phyloP scores from a whole-genome alignment of 53 echinoderm and acorn worm genomes.

The Mesocentrotus franciscanus region DNA sequence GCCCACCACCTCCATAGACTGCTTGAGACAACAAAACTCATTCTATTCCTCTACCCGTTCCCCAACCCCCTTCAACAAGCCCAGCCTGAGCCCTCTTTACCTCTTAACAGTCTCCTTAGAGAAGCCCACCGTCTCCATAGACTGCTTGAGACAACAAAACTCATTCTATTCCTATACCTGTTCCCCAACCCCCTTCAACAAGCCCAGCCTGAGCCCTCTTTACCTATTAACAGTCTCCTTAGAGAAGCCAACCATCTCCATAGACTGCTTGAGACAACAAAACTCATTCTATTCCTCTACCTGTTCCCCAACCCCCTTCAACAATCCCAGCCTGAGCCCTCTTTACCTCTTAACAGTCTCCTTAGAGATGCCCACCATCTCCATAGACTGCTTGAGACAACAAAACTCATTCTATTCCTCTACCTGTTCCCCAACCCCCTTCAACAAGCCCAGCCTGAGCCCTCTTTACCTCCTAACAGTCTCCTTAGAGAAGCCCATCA shows the following conservation, averaged over 20 bases:
- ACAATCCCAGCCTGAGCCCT: background rate
- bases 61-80: background rate
- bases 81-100: background rate
- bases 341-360: slow-evolving; percentile 93
- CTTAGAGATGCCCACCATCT: slow-evolving; percentile 99
- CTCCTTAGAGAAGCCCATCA: no score
- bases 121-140: no score
- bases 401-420: slow-evolving; percentile 94
- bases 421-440: no score
- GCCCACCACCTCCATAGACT: no score
- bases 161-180: no score
- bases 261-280: no score
- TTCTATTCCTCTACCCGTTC: no score
- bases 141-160: no score
- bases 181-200: background rate
- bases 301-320: background rate
- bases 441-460: no score
- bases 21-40: no score
- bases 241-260: background rate
- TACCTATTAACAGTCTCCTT: background rate
- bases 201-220: background rate
- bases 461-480: no score
- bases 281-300: no score
- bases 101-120: background rate
- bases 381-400: slow-evolving; percentile 98